Evolutionary conservation across 2,888 invertebrate genomes (phyloP), one percentile per base, ranked within the genome.

Genomic region (Cerastis rubricosa): DNA sequence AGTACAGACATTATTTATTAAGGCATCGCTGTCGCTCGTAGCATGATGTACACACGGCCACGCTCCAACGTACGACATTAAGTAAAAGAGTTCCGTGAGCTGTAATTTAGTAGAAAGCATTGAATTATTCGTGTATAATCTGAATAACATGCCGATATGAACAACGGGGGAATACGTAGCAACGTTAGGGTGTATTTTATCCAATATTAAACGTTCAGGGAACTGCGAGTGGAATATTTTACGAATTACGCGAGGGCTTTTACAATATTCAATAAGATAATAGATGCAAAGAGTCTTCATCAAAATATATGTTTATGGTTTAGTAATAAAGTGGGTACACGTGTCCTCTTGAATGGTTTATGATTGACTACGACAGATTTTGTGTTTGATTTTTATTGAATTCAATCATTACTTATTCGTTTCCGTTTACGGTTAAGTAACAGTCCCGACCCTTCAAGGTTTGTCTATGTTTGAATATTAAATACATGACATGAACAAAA

Each of bases 101-200:
- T 95, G 95, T 96, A 96, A 96, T 96, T 96, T 96, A 95, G 95
- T 96, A 96, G 95, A 96, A 96, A 96, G 96, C 96, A 96, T 96
- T 96, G 96, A 96, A 96, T 96, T 96, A 96, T 96, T 96, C 96
- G 96, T 96, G 96, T 96, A 95, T 96, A 96, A 96, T 96, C 96
- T 95, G 95, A 96, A 96, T 96, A 96, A 96, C 96, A 96, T 96
- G 96, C 95, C 95, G 94, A 96, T 96, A 96, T 96, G 96, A 96
- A 96, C 96, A 95, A 94, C 96, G 95, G 95, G 95, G 96, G 96
- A 96, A 94, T 94, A 94, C 92, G 91, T 88, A 87, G 91, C 91
- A 93, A 94, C 95, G 94, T 91, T 92, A 93, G 94, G 94, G 96
- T 94, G 94, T 96, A 95, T 95, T 96, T 95, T 96, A 96, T 95